phyloP scores from a whole-genome alignment of 2,113 vertebrate species.

The Pollachius pollachius region DNA sequence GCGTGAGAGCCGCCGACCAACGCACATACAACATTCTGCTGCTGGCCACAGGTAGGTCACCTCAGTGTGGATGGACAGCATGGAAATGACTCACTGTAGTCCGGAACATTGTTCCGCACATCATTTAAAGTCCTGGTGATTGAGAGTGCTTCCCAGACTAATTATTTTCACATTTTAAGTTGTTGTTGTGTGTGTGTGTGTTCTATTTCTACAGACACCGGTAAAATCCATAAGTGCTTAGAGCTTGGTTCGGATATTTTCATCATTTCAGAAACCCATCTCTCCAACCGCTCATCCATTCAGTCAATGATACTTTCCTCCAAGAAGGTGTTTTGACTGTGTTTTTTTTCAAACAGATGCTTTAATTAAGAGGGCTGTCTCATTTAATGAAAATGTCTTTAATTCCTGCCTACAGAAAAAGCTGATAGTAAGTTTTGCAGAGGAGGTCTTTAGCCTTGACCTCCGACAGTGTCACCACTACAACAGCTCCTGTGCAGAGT shows the following conservation, averaged over 20 bases:
- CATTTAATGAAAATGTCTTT: background rate
- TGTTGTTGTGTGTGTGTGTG: background rate
- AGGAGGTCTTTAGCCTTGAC: constrained; percentile 52
- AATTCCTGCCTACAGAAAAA: constrained; percentile 57
- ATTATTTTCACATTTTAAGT: background rate
- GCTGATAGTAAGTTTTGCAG: constrained; percentile 66
- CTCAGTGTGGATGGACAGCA: background rate
- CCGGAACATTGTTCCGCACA: background rate
- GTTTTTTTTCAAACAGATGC: background rate
- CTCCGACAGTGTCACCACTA: constrained; percentile 68
- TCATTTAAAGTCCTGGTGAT: background rate
- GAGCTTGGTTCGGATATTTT: constrained; percentile 62
- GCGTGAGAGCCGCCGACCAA: constrained; percentile 52
- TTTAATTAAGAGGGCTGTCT: too few species aligned
- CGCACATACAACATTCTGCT: constrained; percentile 63
- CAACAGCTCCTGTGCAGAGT: constrained; percentile 62
- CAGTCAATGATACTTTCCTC: constrained; percentile 69
- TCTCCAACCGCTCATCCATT: constrained; percentile 44
- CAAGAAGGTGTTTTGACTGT: constrained; percentile 53
- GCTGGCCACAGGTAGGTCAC: constrained; percentile 68
- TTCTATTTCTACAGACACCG: constrained; percentile 51
- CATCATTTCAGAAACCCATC: constrained; percentile 70
- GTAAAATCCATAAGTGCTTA: constrained; percentile 71
- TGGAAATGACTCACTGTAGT: too few species aligned
- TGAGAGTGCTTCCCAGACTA: too few species aligned